These are phyloP conservation scores for Arctocebus calabarensis DNA, from an alignment of 2,797 vertebrate species.

Conservation along the genomic window DNA sequence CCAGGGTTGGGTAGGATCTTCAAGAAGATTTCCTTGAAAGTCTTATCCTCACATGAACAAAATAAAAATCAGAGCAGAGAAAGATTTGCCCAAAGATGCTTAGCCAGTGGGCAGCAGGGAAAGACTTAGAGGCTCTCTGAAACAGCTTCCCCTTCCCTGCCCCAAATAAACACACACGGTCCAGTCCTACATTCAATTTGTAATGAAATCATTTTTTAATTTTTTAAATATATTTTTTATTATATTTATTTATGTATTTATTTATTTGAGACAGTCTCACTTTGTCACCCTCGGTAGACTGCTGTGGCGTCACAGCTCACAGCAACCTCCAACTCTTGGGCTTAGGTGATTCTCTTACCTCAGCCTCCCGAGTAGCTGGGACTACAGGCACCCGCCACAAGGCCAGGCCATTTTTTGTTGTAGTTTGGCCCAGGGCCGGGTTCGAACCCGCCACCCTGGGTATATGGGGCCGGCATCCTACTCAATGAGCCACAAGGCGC, in stretches of 20 bases:
- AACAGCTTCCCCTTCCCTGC: background rate
- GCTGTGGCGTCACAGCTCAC: no score
- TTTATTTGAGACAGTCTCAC: background rate
- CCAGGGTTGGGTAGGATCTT: background rate
- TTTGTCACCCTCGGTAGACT: no score
- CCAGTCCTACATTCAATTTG: no score
- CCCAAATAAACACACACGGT: background rate
- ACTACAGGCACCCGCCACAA: no score
- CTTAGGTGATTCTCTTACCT: no score
- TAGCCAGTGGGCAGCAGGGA: background rate
- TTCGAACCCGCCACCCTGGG: no score
- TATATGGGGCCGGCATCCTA: no score
- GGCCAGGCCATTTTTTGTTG: no score
- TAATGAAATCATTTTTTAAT: background rate
- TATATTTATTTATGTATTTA: background rate
- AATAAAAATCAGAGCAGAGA: background rate
- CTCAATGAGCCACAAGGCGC: background rate
- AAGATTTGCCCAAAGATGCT: background rate
- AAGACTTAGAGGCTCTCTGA: no score
- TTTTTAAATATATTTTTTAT: background rate
- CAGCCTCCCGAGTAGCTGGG: no score
- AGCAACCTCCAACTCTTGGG: no score
- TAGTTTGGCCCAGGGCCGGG: no score
- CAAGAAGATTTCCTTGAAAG: background rate
- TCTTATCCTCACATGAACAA: background rate